These are phyloP conservation scores for Cephus spinipes DNA, from an alignment of 2,888 invertebrate genomes.

Conservation along the genomic window DNA sequence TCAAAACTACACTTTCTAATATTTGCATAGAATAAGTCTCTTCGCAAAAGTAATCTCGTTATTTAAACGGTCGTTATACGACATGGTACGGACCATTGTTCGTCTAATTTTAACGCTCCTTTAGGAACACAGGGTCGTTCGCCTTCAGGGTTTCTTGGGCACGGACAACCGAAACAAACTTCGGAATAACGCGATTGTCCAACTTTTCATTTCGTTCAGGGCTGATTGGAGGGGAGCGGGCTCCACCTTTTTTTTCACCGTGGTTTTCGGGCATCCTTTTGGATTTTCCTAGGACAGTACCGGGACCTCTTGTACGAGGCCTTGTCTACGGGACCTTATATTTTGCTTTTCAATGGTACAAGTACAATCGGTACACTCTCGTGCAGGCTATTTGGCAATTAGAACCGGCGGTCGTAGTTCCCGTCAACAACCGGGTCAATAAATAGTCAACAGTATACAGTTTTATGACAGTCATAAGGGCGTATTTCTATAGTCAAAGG, in stretches of 20 bases:
- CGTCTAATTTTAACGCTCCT: neutral
- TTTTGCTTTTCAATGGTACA: neutral
- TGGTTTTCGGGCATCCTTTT: too few species aligned
- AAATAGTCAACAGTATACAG: neutral
- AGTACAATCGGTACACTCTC: neutral
- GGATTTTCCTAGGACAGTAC: too few species aligned
- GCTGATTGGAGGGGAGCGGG: neutral
- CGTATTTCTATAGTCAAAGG: conserved; percentile 1
- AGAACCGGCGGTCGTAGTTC: conserved; percentile 1
- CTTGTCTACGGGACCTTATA: too few species aligned
- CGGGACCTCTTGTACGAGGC: too few species aligned
- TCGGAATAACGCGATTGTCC: neutral
- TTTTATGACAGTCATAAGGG: conserved; percentile 1
- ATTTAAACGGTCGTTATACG: conserved; percentile 19
- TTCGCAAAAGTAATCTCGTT: conserved; percentile 11
- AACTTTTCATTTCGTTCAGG: neutral
- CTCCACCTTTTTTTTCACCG: too few species aligned
- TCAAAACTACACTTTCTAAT: too few species aligned
- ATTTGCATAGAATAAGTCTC: neutral
- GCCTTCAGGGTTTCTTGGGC: too few species aligned
- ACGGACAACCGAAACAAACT: too few species aligned
- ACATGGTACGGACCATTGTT: conserved; percentile 4
- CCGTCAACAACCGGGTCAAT: conserved; percentile 2
- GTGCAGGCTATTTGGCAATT: neutral
- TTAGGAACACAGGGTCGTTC: too few species aligned